phyloP scores from a whole-genome alignment of 2,797 vertebrate genomes.

The Neosalanx taihuensis region DNA sequence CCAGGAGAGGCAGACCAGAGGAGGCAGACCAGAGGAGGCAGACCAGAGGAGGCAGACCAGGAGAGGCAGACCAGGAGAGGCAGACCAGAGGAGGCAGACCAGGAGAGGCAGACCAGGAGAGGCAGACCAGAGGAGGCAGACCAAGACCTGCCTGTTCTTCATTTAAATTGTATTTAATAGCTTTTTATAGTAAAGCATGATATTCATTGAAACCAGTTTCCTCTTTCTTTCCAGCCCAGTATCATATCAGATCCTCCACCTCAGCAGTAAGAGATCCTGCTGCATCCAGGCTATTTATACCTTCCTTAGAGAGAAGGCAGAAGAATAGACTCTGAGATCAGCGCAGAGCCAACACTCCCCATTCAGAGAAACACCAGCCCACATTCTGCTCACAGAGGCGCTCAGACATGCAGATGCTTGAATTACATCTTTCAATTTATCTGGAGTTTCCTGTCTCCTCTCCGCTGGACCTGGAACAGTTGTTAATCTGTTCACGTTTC shows the following conservation, averaged over 20 bases:
- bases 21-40: too few relatives aligned
- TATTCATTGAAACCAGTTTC: background rate
- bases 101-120: too few relatives aligned
- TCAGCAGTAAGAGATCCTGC: constrained; percentile 32
- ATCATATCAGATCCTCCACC: constrained; percentile 10
- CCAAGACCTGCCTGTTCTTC: too few relatives aligned
- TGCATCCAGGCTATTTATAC: constrained; percentile 51
- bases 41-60: too few relatives aligned
- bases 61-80: too few relatives aligned
- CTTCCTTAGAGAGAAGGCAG: constrained; percentile 33
- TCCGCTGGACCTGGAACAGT: constrained; percentile 34
- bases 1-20: too few relatives aligned
- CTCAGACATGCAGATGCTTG: constrained; percentile 52
- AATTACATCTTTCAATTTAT: constrained; percentile 59
- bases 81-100: too few relatives aligned
- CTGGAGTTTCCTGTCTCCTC: constrained; percentile 32
- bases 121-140: too few relatives aligned
- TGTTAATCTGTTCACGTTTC: constrained; percentile 59
- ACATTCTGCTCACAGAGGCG: constrained; percentile 61
- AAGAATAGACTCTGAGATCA: constrained; percentile 47
- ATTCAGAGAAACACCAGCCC: constrained; percentile 46
- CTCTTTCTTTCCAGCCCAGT: background rate
- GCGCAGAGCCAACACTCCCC: constrained; percentile 44
- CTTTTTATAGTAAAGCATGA: background rate
- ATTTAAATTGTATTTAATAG: too few relatives aligned